These are phyloP conservation scores for Amitus sp. DNA, from an alignment of 2,888 invertebrate species.

Conservation along the genomic window DNA sequence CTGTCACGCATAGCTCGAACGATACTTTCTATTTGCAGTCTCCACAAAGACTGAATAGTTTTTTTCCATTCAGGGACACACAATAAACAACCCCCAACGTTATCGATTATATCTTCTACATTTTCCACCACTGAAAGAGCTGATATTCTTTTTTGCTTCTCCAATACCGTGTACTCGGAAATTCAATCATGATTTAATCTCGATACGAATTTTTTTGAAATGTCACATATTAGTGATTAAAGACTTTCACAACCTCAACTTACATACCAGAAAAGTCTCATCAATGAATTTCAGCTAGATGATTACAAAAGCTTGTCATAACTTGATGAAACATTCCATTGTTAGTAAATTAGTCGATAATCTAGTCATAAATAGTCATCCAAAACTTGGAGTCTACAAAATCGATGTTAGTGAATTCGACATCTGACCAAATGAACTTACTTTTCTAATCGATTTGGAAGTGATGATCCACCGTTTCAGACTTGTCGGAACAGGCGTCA, in stretches of 20 bases:
- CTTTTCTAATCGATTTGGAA: neutral
- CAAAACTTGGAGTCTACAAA: neutral
- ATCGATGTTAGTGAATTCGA: neutral
- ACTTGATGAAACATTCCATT: no score
- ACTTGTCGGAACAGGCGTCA: constrained; percentile 4
- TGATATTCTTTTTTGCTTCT: neutral
- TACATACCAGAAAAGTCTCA: no score
- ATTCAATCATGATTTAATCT: neutral
- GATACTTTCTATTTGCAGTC: constrained; percentile 10
- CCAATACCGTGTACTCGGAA: neutral
- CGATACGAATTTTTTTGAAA: neutral
- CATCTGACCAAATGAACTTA: neutral
- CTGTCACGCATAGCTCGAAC: neutral
- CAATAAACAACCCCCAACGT: neutral
- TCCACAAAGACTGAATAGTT: constrained; percentile 3
- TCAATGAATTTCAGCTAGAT: no score
- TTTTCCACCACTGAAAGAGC: neutral
- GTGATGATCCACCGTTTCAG: neutral
- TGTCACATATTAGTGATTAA: neutral
- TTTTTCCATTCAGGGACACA: constrained; percentile 2
- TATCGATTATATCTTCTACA: neutral
- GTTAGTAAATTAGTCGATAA: no score
- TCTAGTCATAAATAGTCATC: no score
- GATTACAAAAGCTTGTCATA: no score
- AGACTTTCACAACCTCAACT: no score